Evolutionary conservation across 2,888 invertebrate genomes (phyloP).

Genomic region (Volucella inflata): DNA sequence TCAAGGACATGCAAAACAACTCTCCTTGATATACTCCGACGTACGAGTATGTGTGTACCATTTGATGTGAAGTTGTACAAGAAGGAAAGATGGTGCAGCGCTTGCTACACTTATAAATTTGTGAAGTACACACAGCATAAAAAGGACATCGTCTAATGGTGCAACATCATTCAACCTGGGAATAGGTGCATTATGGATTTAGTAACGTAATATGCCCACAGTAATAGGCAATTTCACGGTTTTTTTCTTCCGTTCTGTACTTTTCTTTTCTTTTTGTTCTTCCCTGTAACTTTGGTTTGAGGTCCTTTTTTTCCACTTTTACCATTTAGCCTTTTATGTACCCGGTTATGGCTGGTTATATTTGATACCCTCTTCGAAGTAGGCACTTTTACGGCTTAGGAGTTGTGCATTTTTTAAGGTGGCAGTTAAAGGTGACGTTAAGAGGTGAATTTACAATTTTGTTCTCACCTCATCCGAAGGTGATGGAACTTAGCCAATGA

Average conservation of each 20-base stretch:
- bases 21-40: background rate
- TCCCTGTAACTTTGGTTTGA: background rate
- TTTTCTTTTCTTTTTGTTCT: slow-evolving; percentile 5
- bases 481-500: slow-evolving; percentile 36
- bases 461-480: slow-evolving; percentile 8
- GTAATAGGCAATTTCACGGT: slow-evolving; percentile 69
- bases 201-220: slow-evolving; percentile 69
- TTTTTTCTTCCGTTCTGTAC: slow-evolving; percentile 22
- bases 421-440: slow-evolving; percentile 33
- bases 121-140: slow-evolving; percentile 46
- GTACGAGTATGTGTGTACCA: slow-evolving; percentile 24
- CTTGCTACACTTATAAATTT: slow-evolving; percentile 70
- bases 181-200: slow-evolving; percentile 70
- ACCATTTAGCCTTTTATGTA: background rate
- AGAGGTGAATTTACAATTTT: slow-evolving; percentile 26
- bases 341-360: no score
- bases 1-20: slow-evolving; percentile 75
- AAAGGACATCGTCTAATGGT: slow-evolving; percentile 74
- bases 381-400: slow-evolving; percentile 27
- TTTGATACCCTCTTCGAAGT: background rate
- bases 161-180: slow-evolving; percentile 64
- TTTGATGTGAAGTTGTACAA: background rate
- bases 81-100: slow-evolving; percentile 36
- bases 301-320: slow-evolving; percentile 19
- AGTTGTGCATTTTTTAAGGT: slow-evolving; percentile 38